These are phyloP conservation scores for Nilaparvata lugens DNA, from an alignment of 1,140 invertebrate species.

Conservation along the genomic window DNA sequence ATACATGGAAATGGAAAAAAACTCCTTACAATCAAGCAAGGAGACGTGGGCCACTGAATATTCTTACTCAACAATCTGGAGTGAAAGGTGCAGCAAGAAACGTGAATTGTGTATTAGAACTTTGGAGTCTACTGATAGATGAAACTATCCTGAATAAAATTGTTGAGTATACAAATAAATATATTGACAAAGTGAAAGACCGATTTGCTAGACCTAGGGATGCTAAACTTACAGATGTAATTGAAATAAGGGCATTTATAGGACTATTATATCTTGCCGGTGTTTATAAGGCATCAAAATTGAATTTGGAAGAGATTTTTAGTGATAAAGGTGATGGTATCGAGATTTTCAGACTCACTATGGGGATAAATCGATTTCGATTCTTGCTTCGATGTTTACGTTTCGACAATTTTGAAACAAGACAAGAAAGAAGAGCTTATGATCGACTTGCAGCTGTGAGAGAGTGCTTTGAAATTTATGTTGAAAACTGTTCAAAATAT, in stretches of 20 bases:
- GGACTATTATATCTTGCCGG: neutral
- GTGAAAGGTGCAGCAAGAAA: neutral
- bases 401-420: neutral
- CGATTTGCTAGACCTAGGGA: neutral
- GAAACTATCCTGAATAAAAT: neutral
- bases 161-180: neutral
- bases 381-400: neutral
- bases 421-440: neutral
- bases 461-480: neutral
- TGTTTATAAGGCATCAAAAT: neutral
- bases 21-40: neutral
- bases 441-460: neutral
- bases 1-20: too few relatives aligned
- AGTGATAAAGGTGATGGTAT: too few relatives aligned
- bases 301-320: neutral
- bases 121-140: neutral
- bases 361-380: neutral
- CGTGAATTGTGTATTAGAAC: neutral
- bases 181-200: neutral
- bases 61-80: neutral
- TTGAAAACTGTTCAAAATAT: too few relatives aligned
- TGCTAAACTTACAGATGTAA: neutral
- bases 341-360: neutral
- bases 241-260: neutral
- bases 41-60: neutral